Evolutionary conservation across 2,888 invertebrate genomes (phyloP).

Genomic region (Philopedon plagiatum): DNA sequence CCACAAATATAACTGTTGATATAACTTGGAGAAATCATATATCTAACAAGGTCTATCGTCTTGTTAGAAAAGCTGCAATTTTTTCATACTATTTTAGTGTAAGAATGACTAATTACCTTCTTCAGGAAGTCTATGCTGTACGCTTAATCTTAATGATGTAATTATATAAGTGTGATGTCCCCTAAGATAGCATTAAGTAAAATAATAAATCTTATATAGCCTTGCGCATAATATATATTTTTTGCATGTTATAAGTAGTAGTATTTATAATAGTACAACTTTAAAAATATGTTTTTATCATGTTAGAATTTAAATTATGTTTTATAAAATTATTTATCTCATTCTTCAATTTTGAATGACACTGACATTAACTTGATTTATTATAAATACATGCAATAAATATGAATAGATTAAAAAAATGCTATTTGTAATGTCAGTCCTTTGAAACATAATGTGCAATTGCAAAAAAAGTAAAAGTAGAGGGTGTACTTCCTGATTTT

Average conservation of each 20-base stretch:
- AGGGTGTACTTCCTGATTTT: too few relatives aligned
- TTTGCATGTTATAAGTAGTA: not conserved
- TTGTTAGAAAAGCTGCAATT: too few relatives aligned
- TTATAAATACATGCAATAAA: too few relatives aligned
- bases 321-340: not conserved
- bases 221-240: not conserved
- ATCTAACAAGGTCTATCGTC: too few relatives aligned
- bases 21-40: too few relatives aligned
- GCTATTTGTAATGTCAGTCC: too few relatives aligned
- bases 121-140: not conserved
- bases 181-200: constrained; percentile 1
- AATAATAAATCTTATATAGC: not conserved
- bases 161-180: constrained; percentile 9
- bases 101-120: not conserved
- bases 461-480: too few relatives aligned
- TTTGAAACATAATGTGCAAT: too few relatives aligned
- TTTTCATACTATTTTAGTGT: too few relatives aligned
- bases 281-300: not conserved
- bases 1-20: too few relatives aligned
- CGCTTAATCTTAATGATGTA: not conserved
- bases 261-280: not conserved
- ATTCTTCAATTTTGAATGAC: not conserved
- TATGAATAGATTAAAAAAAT: too few relatives aligned
- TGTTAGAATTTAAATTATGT: not conserved
- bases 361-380: not conserved